Evolutionary conservation across 2,888 invertebrate genomes (phyloP), one percentile per base, ranked within the genome.

Genomic region (Thelaira solivaga): DNA sequence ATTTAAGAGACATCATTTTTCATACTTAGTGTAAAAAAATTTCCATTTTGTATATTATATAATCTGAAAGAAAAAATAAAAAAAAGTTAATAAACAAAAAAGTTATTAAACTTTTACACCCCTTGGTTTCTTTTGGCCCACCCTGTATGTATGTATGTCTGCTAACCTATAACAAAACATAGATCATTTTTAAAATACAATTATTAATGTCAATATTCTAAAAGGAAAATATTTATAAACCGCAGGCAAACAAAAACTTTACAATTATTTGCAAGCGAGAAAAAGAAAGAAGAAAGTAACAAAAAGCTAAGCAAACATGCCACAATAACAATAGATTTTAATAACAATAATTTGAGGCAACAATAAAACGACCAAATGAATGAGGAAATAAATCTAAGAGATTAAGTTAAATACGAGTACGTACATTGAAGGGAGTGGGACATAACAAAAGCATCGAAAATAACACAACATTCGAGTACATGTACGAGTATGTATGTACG

Each of bases 181-280:
- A 71, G 18, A 61, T 53, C 53, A 53, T 34, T 53, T 71, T 62
- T 22, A 53, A 53, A 20, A 47, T 51, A 53, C 71, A 61, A 43
- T 53, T 61, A 34, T 53, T 36, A 51, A 34, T 53, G 51, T n/a
- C 26, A 57, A 68, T 55, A 55, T 18, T 53, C 45, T 26, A 5
- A 43, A 45, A n/a, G 2, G 18, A 61, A 31, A 41, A 16, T 41
- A n/a, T n/a, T n/a, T n/a, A 39, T 43, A 57, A 69, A 31, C 41
- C 61, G 49, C 49, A 34, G 34, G 55, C 53, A 55, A 45, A 67
- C 22, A 34, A 20, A 18, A 53, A 43, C 45, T 53, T 67, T 4
- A 34, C 24, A 34, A 45, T 67, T 34, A n/a, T 29, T 7, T 45
- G 3, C 10, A 26, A 26, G 41, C 57, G 49, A 47, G 41, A 69